Evolutionary conservation across 2,797 vertebrate genomes (phyloP), one percentile per base, ranked within the genome.

Genomic region (Dipus sagitta): DNA sequence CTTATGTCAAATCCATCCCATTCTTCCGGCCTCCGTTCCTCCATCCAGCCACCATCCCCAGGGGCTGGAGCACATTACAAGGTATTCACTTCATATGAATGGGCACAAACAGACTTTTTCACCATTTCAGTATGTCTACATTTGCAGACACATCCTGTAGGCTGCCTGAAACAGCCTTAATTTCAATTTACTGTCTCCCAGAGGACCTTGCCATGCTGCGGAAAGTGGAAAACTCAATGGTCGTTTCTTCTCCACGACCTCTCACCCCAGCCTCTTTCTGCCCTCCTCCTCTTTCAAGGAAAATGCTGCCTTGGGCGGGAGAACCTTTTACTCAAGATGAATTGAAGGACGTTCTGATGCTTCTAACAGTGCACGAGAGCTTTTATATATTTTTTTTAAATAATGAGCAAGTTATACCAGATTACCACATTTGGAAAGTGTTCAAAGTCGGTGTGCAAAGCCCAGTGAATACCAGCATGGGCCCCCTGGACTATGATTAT

Each of bases 101-200:
- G 99, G 99, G 99, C 99, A 99, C 99, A 98, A 98, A 99, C 99
- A 99, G 99, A 99, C 99, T 98, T 99, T 99, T 99, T 99, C 98
- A 98, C 99, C 99, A 99, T 99, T 99, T 98, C 97, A 97, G 98
- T 98, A 98, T 97, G 99, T 99, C 99, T 98, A 98, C 98, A 99
- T 99, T 99, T 99, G 99, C 99, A 99, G 99, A 98, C 99, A 99
- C 98, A 99, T 99, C 99, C 99, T 99, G 99, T 99, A 99, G 98
- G 98, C 99, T 98, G 98, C 99, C 98, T 98, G 98, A 98, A 98
- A 99, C 99, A 99, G 99, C 98, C 99, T 99, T 99, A 98, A 98
- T 99, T 99, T 99, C 99, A 99, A 99, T 99, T 99, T 99, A 98
- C 99, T 98, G 98, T 99, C 98, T 99, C 99, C 99, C 99, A 0